phyloP scores from a whole-genome alignment of 2,797 vertebrate species.

The Mallotus villosus region DNA sequence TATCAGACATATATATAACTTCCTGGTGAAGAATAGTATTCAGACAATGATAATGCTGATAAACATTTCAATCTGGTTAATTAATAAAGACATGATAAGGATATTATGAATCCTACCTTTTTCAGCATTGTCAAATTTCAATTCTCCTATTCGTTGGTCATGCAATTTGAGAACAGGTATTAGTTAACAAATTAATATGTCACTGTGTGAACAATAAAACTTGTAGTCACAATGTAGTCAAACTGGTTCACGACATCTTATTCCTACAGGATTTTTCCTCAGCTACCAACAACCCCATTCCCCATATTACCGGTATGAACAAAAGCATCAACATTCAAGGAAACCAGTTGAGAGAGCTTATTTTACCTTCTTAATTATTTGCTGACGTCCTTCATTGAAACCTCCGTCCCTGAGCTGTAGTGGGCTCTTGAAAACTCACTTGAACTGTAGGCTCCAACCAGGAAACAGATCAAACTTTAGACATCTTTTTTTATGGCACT shows the following conservation, averaged over 20 bases:
- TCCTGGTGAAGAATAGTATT: background rate
- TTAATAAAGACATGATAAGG: background rate
- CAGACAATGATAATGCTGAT: background rate
- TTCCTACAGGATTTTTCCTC: background rate
- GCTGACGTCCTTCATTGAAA: conserved; percentile 34
- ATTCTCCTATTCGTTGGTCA: conserved; percentile 32
- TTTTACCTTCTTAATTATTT: background rate
- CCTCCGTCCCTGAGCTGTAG: background rate
- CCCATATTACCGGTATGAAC: background rate
- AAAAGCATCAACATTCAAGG: background rate
- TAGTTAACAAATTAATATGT: background rate
- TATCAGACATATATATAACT: background rate
- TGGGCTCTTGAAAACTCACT: background rate
- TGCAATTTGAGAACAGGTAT: conserved; percentile 17
- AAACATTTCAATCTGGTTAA: background rate
- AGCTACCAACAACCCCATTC: background rate
- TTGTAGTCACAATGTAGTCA: background rate
- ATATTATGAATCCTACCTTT: conserved; percentile 56
- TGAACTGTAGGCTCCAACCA: conserved; percentile 41
- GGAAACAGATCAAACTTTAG: conserved; percentile 21
- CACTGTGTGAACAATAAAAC: background rate
- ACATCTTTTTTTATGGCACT: conserved; percentile 55
- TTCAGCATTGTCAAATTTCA: conserved; percentile 53
- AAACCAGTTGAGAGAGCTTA: background rate
- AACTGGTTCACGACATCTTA: background rate